phyloP scores from a whole-genome alignment of 2,797 vertebrate genomes.

The Myripristis murdjan region DNA sequence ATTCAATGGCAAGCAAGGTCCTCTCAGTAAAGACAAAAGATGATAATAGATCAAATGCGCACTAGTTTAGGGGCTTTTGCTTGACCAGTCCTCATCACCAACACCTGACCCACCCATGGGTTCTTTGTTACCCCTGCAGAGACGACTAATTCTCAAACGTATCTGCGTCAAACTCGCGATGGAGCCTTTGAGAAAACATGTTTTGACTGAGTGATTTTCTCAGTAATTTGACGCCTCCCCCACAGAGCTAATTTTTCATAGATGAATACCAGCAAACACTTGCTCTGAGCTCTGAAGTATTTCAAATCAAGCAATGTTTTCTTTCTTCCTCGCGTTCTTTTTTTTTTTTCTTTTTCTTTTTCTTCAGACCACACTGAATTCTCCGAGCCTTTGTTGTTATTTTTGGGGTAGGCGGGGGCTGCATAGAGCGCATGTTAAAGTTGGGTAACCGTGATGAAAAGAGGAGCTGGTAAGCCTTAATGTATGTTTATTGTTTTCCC shows the following conservation, averaged over 20 bases:
- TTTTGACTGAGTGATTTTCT: constrained; percentile 54
- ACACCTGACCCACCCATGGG: constrained; percentile 56
- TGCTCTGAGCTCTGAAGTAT: constrained; percentile 65
- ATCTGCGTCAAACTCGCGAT: constrained; percentile 50
- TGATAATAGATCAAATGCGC: constrained; percentile 64
- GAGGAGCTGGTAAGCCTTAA: constrained; percentile 34
- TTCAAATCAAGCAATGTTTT: constrained; percentile 53
- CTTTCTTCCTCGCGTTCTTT: too few relatives aligned
- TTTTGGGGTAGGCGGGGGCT: constrained; percentile 38
- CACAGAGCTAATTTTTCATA: constrained; percentile 52
- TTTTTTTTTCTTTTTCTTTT: neutral
- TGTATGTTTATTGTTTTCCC: constrained; percentile 57
- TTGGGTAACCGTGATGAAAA: constrained; percentile 42
- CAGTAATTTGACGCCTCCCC: constrained; percentile 57
- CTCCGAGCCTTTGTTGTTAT: constrained; percentile 68
- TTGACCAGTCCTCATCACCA: constrained; percentile 38
- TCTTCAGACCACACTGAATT: constrained; percentile 34
- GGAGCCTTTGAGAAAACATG: constrained; percentile 49
- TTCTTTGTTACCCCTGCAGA: constrained; percentile 52
- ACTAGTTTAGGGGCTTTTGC: constrained; percentile 49
- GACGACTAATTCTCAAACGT: constrained; percentile 8
- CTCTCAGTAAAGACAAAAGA: constrained; percentile 73
- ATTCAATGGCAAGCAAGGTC: constrained; percentile 59
- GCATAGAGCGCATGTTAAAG: constrained; percentile 2
- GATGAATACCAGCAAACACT: constrained; percentile 53